Evolutionary conservation across 2,888 invertebrate species (phyloP).

Genomic region (Microctonus brassicae): DNA sequence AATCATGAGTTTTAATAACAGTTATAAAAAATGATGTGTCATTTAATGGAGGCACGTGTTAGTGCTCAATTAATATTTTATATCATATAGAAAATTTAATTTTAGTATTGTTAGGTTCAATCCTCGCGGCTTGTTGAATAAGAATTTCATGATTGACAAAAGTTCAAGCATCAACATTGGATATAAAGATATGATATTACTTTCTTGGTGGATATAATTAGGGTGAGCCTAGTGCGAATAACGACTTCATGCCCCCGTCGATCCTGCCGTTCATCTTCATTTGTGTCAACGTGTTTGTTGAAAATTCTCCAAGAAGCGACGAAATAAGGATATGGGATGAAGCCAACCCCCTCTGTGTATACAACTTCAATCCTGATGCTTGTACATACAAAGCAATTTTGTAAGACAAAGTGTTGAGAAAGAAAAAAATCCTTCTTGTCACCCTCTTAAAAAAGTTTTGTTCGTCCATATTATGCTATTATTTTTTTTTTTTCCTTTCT

Average conservation of each 20-base stretch:
- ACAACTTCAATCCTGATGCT: neutral
- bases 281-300: neutral
- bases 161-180: neutral
- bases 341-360: neutral
- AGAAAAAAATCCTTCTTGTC: neutral
- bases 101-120: neutral
- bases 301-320: neutral
- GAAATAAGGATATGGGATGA: too few relatives aligned
- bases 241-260: neutral
- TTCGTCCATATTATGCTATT: neutral
- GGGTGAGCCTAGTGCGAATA: neutral
- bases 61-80: neutral
- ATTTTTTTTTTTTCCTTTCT: neutral
- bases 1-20: too few relatives aligned
- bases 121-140: too few relatives aligned
- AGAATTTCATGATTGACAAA: neutral
- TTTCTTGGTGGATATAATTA: neutral
- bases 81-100: neutral
- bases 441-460: neutral
- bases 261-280: neutral
- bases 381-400: neutral
- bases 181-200: neutral
- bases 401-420: neutral
- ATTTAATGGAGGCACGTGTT: neutral
- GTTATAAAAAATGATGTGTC: too few relatives aligned